Base-by-base conservation (phyloP, 2,888 invertebrate genomes). In the Siphlonurus alternatus region DNA sequence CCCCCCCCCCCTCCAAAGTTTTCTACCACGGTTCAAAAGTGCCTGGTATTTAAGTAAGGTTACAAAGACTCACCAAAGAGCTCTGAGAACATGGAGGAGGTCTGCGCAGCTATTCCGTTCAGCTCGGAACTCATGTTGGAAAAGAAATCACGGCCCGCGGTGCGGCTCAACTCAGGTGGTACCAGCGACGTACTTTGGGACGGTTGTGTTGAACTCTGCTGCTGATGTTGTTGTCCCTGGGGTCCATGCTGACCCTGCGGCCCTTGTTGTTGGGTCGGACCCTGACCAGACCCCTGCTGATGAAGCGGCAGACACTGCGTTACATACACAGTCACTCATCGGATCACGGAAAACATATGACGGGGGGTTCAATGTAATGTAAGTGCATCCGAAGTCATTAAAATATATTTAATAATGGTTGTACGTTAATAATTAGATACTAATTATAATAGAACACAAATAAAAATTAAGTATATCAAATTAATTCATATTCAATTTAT, bases 1-100 rank as follows among this genome's bases (percentile, higher is more conserved):
- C n/a, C n/a, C n/a, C n/a, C n/a, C n/a, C n/a, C n/a, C n/a, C n/a
- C n/a, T n/a, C n/a, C n/a, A n/a, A n/a, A n/a, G n/a, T n/a, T n/a
- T n/a, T n/a, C n/a, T n/a, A n/a, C n/a, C n/a, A n/a, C n/a, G n/a
- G n/a, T n/a, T n/a, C n/a, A n/a, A n/a, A n/a, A n/a, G n/a, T n/a
- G n/a, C n/a, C n/a, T n/a, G n/a, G n/a, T n/a, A n/a, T n/a, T n/a
- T n/a, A n/a, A n/a, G n/a, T 10, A 25, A 24, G 53, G 15, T 20
- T 1, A 0, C 59, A 18, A 2, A 24, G 20, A 71, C 78, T 76
- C 80, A 74, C 95, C 93, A 75, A 97, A 95, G 70, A 97, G 83
- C 74, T 93, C 96, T 64, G 93, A 93, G 73, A 97, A 91, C 85
- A 96, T 94, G 74, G 87, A 93, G 19, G 91, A 86, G 0, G 94